These are phyloP conservation scores for Ornithoptera priamus DNA, from an alignment of 2,888 invertebrate genomes.

Conservation along the genomic window DNA sequence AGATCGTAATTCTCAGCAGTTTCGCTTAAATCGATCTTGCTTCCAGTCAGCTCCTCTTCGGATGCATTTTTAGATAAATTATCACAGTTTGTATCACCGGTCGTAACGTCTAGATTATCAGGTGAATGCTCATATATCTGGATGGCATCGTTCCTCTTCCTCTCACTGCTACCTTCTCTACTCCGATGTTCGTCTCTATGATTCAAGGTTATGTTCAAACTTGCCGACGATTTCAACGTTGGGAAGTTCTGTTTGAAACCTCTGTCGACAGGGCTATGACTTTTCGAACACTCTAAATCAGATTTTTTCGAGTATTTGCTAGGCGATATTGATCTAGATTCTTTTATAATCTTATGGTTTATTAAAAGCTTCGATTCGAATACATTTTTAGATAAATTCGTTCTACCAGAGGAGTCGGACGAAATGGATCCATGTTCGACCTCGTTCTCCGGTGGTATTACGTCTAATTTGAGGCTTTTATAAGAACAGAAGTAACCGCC, in stretches of 20 bases:
- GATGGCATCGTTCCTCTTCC: conserved; percentile 49
- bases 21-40: conserved; percentile 71
- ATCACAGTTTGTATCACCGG: conserved; percentile 56
- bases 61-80: conserved; percentile 51
- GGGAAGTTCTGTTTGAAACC: conserved; percentile 66
- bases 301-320: conserved; percentile 53
- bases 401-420: conserved; percentile 66
- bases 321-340: conserved; percentile 68
- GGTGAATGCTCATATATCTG: conserved; percentile 73
- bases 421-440: conserved; percentile 66
- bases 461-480: conserved; percentile 73
- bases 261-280: conserved; percentile 71
- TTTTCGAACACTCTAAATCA: conserved; percentile 72
- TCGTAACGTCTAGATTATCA: conserved; percentile 59
- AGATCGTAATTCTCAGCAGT: conserved; percentile 73
- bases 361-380: conserved; percentile 58
- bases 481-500: conserved; percentile 90
- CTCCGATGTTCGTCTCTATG: conserved; percentile 44
- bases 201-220: conserved; percentile 56
- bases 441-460: conserved; percentile 71
- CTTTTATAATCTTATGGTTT: conserved; percentile 53
- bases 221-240: conserved; percentile 55
- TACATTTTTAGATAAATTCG: conserved; percentile 61
- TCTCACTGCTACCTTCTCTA: conserved; percentile 47
- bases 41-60: conserved; percentile 55